These are phyloP conservation scores for Manis crassicaudata DNA, from an alignment of 2,797 vertebrate genomes.

Conservation along the genomic window DNA sequence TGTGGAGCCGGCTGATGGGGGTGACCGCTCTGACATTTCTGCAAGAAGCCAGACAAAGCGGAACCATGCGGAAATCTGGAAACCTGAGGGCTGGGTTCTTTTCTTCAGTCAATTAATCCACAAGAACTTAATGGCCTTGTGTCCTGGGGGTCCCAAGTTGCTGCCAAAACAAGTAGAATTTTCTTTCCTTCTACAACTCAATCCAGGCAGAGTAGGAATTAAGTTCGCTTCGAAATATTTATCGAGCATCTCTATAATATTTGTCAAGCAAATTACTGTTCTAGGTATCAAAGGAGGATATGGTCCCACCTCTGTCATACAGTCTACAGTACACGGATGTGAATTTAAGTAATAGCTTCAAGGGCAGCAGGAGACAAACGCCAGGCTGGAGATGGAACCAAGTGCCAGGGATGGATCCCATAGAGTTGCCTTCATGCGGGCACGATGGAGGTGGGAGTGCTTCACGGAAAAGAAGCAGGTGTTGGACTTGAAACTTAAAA, in stretches of 20 bases:
- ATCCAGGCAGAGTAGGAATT: neutral
- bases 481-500: neutral
- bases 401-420: neutral
- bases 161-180: neutral
- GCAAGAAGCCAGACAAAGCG: neutral
- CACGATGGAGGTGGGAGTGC: neutral
- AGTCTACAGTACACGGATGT: neutral
- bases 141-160: neutral
- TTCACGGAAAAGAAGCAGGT: neutral
- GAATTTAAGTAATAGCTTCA: neutral
- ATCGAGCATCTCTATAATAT: neutral
- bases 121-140: neutral
- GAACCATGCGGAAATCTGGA: neutral
- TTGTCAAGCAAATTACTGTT: neutral
- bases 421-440: neutral
- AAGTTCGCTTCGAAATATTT: constrained; percentile 1
- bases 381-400: neutral
- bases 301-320: neutral
- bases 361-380: neutral
- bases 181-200: neutral
- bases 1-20: neutral
- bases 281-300: neutral
- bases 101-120: neutral
- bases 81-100: neutral
- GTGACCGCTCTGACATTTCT: neutral